phyloP scores from a whole-genome alignment of 1,140 invertebrate genomes.

The Asobara japonica region DNA sequence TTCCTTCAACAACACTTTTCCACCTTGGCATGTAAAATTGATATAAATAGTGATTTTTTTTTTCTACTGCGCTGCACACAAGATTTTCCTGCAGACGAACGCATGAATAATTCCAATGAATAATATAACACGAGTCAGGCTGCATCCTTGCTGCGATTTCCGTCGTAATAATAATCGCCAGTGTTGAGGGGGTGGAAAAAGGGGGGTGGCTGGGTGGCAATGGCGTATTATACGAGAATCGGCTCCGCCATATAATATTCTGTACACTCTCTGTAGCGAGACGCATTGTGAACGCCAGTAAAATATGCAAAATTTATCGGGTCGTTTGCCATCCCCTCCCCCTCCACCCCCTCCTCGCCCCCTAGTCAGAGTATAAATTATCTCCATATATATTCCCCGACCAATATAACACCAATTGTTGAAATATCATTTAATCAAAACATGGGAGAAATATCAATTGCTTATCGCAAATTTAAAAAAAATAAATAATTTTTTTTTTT shows the following conservation, averaged over 20 bases:
- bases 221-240: slow-evolving; percentile 10
- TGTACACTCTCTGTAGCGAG: slow-evolving; percentile 15
- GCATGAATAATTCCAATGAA: slow-evolving; percentile 15
- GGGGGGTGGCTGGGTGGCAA: neutral
- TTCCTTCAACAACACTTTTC: neutral
- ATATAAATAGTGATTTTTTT: neutral
- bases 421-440: neutral
- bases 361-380: slow-evolving; percentile 2
- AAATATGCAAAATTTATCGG: slow-evolving; percentile 17
- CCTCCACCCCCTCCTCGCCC: neutral
- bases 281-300: slow-evolving; percentile 15
- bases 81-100: neutral
- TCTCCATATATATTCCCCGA: neutral
- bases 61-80: neutral
- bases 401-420: slow-evolving; percentile 5
- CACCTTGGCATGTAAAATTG: neutral
- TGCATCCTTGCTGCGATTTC: slow-evolving; percentile 11
- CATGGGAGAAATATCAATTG: too few species aligned
- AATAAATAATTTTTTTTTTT: neutral
- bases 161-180: slow-evolving; percentile 15
- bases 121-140: neutral
- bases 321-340: slow-evolving; percentile 8
- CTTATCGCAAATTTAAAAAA: too few species aligned
- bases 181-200: neutral
- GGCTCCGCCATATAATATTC: slow-evolving; percentile 16